A percentile compares a stretch with the other conserved stretches of the same genome.
Conservation (phyloP, 2,888 invertebrate species). For the Ctena decussata region DNA sequence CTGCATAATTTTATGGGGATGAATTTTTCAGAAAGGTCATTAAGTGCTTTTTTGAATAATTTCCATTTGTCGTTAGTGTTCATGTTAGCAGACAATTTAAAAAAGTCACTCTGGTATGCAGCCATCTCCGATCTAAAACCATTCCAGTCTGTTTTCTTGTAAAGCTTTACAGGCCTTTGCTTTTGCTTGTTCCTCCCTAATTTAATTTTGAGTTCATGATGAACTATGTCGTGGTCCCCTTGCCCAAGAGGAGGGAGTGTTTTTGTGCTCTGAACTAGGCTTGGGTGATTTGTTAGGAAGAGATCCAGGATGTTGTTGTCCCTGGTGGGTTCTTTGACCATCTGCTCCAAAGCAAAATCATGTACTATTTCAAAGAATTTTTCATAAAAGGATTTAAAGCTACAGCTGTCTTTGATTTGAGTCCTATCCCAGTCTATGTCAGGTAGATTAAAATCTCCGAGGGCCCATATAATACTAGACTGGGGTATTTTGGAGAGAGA, state of each 20-base stretch:
- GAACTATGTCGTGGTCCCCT: neutral
- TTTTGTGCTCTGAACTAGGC: neutral
- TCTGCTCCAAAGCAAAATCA: conserved; percentile 24
- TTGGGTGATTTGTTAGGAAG: conserved; percentile 41
- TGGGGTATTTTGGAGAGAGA: neutral
- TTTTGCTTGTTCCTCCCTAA: neutral
- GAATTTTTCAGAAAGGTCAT: neutral
- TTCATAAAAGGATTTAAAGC: neutral
- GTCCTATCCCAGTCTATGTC: neutral
- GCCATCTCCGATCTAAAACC: neutral
- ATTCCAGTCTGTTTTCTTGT: neutral
- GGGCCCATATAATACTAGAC: neutral
- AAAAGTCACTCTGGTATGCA: neutral
- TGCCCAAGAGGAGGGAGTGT: neutral
- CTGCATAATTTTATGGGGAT: neutral
- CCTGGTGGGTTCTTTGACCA: conserved; percentile 29
- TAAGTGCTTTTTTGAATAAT: neutral
- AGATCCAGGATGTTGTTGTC: conserved; percentile 21
- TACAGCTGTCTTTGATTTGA: neutral
- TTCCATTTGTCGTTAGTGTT: neutral
- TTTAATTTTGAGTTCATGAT: neutral
- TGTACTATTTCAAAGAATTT: neutral
- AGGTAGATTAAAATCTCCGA: neutral
- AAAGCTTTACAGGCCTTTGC: neutral
- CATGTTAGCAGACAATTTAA: neutral